A percentile compares a stretch with the other conserved stretches of the same genome.
Evolutionary conservation across 2,113 vertebrate species (phyloP).

Genomic region (Melospiza georgiana): DNA sequence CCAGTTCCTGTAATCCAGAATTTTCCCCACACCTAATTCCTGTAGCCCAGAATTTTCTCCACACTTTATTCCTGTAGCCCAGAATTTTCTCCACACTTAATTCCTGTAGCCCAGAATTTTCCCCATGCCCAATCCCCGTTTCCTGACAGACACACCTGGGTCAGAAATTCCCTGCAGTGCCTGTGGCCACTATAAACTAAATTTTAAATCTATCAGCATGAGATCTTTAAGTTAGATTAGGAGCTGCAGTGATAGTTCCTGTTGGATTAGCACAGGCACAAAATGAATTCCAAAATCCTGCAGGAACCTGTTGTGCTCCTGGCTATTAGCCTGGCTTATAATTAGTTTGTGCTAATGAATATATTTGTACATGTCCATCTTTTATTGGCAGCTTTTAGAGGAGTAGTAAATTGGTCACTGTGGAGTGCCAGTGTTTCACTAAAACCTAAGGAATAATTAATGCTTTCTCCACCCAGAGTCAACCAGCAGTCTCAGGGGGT

Average conservation of each 20-base stretch:
- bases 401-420: conserved; percentile 15
- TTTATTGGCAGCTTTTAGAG: conserved; percentile 31
- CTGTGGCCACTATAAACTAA: not conserved
- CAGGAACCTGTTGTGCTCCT: not conserved
- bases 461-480: conserved; percentile 27
- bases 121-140: not conserved
- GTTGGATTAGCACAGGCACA: not conserved
- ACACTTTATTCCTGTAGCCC: not conserved
- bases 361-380: conserved; percentile 27
- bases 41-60: not conserved
- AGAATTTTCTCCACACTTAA: not conserved
- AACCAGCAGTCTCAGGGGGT: not conserved
- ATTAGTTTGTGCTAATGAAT: conserved; percentile 52
- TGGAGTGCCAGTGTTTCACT: conserved; percentile 17
- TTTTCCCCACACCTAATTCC: not conserved
- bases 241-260: not conserved
- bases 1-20: not conserved
- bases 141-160: not conserved
- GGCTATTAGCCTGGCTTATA: conserved; percentile 38
- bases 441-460: conserved; percentile 43
- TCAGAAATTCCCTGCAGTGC: not conserved
- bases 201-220: not conserved
- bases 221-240: not conserved
- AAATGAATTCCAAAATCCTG: conserved; percentile 6
- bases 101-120: not conserved